phyloP scores from a whole-genome alignment of 2,888 invertebrate genomes.

The Argyresthia albistria region DNA sequence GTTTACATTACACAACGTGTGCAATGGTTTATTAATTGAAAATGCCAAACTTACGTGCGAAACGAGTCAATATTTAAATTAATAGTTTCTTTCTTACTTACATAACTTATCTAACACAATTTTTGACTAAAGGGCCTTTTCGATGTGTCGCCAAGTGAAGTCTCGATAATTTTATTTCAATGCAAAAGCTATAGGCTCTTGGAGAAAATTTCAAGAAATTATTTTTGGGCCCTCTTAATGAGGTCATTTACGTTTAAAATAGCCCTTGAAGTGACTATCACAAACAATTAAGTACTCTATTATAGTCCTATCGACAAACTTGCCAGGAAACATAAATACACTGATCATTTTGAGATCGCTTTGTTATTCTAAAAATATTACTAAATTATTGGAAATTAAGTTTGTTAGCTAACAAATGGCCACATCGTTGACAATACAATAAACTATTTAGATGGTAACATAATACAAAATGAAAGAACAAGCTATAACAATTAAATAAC shows the following conservation, averaged over 20 bases:
- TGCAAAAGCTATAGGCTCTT: too few relatives aligned
- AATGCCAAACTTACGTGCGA: constrained; percentile 37
- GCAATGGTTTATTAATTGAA: constrained; percentile 5
- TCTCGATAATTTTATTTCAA: background rate
- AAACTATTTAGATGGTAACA: constrained; percentile 46
- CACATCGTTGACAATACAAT: constrained; percentile 41
- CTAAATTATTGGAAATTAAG: constrained; percentile 2
- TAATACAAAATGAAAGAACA: constrained; percentile 39
- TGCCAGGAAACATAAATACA: constrained; percentile 60
- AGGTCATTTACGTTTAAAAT: constrained; percentile 1
- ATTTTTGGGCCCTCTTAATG: too few relatives aligned
- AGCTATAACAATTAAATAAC: constrained; percentile 33
- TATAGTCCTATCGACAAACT: background rate
- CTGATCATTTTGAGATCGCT: constrained; percentile 69
- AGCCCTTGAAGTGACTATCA: constrained; percentile 7
- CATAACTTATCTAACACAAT: constrained; percentile 39
- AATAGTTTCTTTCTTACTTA: constrained; percentile 51
- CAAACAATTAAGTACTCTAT: constrained; percentile 2
- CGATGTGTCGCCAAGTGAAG: constrained; percentile 38
- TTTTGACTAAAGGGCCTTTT: constrained; percentile 61
- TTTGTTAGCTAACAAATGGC: constrained; percentile 45
- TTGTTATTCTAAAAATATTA: constrained; percentile 20
- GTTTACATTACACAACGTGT: background rate
- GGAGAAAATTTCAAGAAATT: too few relatives aligned
- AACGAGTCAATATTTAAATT: constrained; percentile 24